Conservation (phyloP, 2,113 vertebrate species). For the Tragelaphus scriptus region DNA sequence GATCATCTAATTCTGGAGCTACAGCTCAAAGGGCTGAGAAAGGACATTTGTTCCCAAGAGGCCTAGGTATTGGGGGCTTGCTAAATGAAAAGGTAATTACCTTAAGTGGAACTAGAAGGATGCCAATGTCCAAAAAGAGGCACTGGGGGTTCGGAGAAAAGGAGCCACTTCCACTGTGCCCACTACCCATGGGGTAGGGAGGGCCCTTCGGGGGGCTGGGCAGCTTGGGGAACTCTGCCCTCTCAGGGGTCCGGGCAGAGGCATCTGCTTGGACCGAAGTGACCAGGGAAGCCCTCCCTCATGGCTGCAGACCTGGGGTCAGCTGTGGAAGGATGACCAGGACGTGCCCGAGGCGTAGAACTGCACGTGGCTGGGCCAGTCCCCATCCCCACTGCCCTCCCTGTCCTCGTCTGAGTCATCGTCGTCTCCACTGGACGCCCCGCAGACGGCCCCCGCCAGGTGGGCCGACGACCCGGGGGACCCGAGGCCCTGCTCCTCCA, state of each 20-base stretch:
- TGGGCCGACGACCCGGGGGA: background rate
- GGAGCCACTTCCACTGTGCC: background rate
- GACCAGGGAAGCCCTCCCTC: background rate
- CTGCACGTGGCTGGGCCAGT: conserved; percentile 77
- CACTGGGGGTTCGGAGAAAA: background rate
- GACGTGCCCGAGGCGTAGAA: conserved; percentile 78
- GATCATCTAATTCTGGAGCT: rapidly evolving
- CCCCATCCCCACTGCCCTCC: conserved; percentile 44
- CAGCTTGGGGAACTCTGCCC: background rate
- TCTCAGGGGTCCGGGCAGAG: background rate
- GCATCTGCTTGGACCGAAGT: background rate
- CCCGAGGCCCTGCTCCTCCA: conserved; percentile 3
- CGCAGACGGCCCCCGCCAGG: background rate
- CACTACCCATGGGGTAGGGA: background rate
- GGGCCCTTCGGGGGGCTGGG: background rate
- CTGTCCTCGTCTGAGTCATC: conserved; percentile 78
- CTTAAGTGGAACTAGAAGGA: background rate
- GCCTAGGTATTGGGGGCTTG: background rate
- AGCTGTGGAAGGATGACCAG: conserved; percentile 86
- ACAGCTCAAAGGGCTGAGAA: background rate
- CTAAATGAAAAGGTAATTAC: background rate
- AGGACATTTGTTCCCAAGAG: background rate
- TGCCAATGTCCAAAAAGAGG: background rate
- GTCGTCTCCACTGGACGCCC: conserved; percentile 80
- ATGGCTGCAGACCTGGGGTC: conserved; percentile 16